Conservation (phyloP, 2,113 vertebrate genomes). For the Gobius niger region DNA sequence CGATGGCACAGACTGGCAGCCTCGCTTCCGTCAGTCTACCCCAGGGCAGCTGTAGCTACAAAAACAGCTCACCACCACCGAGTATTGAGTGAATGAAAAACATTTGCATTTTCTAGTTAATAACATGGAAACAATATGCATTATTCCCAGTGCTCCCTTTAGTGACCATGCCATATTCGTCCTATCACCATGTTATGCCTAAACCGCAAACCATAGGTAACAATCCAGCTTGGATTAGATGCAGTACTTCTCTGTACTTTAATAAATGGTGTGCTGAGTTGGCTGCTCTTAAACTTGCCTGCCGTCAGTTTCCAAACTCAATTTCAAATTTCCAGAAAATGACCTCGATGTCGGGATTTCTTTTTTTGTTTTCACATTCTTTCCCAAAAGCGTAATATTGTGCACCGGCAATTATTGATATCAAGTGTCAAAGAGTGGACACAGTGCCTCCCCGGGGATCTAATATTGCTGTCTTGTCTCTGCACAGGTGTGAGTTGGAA, state of each 20-base stretch:
- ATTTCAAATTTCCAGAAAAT: constrained; percentile 30
- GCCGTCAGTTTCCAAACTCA: constrained; percentile 24
- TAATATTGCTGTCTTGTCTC: constrained; percentile 27
- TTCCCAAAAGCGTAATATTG: constrained; percentile 27
- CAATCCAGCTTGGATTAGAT: constrained; percentile 12
- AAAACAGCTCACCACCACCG: no score
- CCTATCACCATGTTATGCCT: no score
- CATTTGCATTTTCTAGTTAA: no score
- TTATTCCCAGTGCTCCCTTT: no score
- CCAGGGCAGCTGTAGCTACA: no score
- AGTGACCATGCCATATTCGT: no score
- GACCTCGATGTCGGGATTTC: constrained; percentile 20
- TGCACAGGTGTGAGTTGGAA: constrained; percentile 18
- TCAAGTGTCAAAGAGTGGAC: constrained; percentile 26
- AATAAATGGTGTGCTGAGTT: constrained; percentile 22
- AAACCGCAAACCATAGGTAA: no score
- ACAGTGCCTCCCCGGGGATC: constrained; percentile 12
- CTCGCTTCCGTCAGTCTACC: no score
- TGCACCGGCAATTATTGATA: constrained; percentile 41
- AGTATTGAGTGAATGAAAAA: no score
- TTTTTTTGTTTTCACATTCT: constrained; percentile 10
- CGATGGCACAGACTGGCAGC: no score
- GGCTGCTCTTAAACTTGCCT: constrained; percentile 18
- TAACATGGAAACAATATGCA: no score
- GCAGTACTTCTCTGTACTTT: constrained; percentile 11